Evolutionary conservation across 2,113 vertebrate genomes (phyloP).

Genomic region (Eudyptes chrysolophus): DNA sequence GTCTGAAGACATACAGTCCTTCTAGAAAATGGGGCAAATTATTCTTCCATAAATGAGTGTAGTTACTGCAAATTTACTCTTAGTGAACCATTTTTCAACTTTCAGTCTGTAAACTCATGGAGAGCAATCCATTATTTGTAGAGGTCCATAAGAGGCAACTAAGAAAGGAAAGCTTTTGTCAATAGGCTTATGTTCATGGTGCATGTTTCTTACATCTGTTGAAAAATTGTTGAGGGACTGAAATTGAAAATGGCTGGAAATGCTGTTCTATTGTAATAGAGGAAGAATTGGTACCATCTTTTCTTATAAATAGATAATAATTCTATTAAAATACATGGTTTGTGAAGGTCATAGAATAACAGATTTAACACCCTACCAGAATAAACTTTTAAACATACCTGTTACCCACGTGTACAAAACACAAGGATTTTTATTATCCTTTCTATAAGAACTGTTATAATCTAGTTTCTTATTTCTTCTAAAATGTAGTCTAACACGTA

Average conservation of each 20-base stretch:
- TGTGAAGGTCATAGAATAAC: neutral
- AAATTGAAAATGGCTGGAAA: neutral
- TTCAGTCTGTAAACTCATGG: neutral
- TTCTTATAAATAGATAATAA: neutral
- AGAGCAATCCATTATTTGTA: neutral
- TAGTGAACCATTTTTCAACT: neutral
- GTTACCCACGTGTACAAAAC: neutral
- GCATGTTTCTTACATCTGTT: neutral
- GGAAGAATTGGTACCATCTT: neutral
- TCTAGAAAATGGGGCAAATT: neutral
- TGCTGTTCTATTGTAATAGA: neutral
- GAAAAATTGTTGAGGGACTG: neutral
- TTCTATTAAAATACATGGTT: neutral
- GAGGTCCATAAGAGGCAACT: neutral
- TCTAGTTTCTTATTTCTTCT: neutral
- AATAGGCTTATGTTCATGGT: neutral
- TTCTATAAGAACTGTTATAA: neutral
- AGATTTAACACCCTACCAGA: neutral
- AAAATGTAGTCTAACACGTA: neutral
- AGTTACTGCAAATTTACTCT: neutral
- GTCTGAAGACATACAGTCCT: neutral
- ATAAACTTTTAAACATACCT: neutral
- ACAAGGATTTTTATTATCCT: neutral
- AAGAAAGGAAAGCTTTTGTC: neutral
- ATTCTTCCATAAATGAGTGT: neutral